Conservation (phyloP, 2,113 vertebrate species). For the Herpailurus yagouaroundi region DNA sequence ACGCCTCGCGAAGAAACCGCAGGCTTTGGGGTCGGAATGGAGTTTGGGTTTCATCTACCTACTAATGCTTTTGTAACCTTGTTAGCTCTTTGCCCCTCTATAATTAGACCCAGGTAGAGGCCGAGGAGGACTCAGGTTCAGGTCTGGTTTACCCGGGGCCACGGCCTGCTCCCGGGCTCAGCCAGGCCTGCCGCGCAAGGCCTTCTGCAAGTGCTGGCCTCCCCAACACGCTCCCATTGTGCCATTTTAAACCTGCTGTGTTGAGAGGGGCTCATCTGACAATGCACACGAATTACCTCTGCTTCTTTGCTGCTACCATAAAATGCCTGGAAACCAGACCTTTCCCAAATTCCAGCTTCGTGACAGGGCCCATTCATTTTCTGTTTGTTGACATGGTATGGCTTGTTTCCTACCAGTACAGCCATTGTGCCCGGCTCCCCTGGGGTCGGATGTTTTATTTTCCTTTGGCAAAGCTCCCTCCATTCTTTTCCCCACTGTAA, state of each 20-base stretch:
- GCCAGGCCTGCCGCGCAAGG: accelerated
- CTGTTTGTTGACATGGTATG: constrained; percentile 57
- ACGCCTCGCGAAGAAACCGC: accelerated
- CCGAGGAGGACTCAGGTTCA: not conserved
- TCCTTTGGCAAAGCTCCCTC: constrained; percentile 61
- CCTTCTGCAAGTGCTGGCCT: not conserved
- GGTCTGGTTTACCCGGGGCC: too few relatives aligned
- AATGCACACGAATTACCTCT: not conserved
- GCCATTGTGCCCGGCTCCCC: constrained; percentile 58
- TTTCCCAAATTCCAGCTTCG: constrained; percentile 53
- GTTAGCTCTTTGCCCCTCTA: not conserved
- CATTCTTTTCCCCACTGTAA: constrained; percentile 24
- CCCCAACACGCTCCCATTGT: accelerated
- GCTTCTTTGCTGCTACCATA: not conserved
- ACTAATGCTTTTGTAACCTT: not conserved
- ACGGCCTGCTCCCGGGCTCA: not conserved
- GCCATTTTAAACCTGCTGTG: not conserved
- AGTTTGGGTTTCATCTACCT: not conserved
- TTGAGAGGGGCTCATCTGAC: not conserved
- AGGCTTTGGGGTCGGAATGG: not conserved
- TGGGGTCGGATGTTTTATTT: constrained; percentile 19
- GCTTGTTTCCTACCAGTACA: constrained; percentile 48
- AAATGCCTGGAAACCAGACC: constrained; percentile 61
- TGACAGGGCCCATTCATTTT: constrained; percentile 70
- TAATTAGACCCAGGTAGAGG: not conserved